phyloP scores from a whole-genome alignment of 2,113 vertebrate genomes.

The Tautogolabrus adspersus region DNA sequence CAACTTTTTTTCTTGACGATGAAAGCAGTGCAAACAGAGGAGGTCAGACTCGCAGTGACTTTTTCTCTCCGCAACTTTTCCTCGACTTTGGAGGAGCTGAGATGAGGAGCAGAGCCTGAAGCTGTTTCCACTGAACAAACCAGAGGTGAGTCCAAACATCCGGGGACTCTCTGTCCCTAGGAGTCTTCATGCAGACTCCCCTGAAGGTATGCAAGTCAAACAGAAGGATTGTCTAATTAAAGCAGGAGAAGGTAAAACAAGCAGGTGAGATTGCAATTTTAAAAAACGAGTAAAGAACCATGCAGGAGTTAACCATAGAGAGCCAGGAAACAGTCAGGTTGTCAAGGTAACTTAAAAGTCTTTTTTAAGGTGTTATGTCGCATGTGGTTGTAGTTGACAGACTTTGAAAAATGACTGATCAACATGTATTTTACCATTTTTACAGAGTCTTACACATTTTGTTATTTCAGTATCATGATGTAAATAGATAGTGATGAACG shows the following conservation, averaged over 20 bases:
- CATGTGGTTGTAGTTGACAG: too few species aligned
- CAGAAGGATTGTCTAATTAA: background rate
- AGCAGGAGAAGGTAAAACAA: background rate
- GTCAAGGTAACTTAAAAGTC: background rate
- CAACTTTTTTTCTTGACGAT: slow-evolving; percentile 13
- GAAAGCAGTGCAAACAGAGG: background rate
- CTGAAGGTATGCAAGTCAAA: background rate
- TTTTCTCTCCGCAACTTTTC: background rate
- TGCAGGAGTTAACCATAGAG: too few species aligned
- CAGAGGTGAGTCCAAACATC: slow-evolving; percentile 20
- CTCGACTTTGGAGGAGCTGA: slow-evolving; percentile 23
- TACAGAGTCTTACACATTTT: too few species aligned
- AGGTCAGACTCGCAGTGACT: background rate
- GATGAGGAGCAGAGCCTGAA: slow-evolving; percentile 41
- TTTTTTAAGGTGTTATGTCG: background rate
- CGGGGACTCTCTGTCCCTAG: background rate
- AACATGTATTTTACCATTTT: too few species aligned
- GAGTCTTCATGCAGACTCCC: background rate
- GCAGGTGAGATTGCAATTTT: too few species aligned
- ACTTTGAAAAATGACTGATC: too few species aligned
- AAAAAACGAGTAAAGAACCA: too few species aligned
- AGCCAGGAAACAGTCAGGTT: too few species aligned
- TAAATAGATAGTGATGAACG: too few species aligned
- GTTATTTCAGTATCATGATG: too few species aligned
- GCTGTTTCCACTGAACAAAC: background rate